Evolutionary conservation across 2,888 invertebrate species (phyloP).

Genomic region (Atrina japonica): DNA sequence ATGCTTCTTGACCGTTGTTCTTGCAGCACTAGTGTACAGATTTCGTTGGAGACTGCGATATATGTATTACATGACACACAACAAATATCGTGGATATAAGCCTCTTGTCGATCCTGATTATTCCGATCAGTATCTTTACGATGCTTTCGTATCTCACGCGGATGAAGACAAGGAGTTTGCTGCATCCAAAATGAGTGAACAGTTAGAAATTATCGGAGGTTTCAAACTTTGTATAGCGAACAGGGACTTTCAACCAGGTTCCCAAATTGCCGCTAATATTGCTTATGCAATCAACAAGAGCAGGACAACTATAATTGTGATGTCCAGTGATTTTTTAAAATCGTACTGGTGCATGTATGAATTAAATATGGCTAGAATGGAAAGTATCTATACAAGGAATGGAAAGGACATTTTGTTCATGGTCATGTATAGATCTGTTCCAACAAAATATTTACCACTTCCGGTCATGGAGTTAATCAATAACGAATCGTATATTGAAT

Average conservation of each 20-base stretch:
- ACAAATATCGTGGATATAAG: conserved; percentile 12
- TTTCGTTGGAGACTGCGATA: conserved; percentile 22
- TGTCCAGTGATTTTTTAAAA: conserved; percentile 22
- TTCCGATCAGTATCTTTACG: conserved; percentile 36
- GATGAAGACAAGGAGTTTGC: conserved; percentile 41
- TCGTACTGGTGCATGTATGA: conserved; percentile 43
- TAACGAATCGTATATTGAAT: conserved; percentile 43
- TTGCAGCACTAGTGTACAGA: neutral
- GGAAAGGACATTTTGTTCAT: conserved; percentile 34
- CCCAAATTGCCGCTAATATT: conserved; percentile 35
- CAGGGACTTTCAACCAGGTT: conserved; percentile 26
- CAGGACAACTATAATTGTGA: conserved; percentile 16
- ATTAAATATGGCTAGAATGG: conserved; percentile 38
- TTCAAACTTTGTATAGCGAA: conserved; percentile 33
- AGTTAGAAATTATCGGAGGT: conserved; percentile 37
- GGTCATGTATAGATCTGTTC: conserved; percentile 35
- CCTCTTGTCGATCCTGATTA: neutral
- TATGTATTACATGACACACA: conserved; percentile 10
- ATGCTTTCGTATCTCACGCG: conserved; percentile 56
- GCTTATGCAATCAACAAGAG: conserved; percentile 28
- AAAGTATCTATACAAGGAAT: conserved; percentile 38
- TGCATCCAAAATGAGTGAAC: conserved; percentile 21
- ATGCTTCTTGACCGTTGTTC: neutral
- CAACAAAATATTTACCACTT: conserved; percentile 27
- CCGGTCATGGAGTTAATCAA: conserved; percentile 32